Percentiles rank a stretch among this genome's conserved stretches.
Conservation (phyloP, 2,888 invertebrate genomes). For the Pristionchus arcanus region DNA sequence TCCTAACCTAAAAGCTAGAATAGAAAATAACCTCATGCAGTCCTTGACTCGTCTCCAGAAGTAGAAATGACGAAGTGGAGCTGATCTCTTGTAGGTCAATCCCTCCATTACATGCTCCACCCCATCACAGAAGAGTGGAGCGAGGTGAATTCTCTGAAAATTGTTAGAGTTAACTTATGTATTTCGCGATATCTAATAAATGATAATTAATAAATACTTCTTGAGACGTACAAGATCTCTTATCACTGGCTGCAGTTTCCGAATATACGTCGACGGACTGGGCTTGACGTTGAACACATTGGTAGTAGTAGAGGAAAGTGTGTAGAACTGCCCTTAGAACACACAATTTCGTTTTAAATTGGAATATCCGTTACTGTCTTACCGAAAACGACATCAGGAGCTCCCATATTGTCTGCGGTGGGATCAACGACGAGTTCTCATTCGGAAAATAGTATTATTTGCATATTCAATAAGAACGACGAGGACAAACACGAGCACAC, state of each 20-base stretch:
- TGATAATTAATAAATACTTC: too few species aligned
- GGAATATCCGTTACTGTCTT: background rate
- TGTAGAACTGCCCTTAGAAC: background rate
- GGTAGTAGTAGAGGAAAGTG: conserved; percentile 6
- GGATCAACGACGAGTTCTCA: background rate
- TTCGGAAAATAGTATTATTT: background rate
- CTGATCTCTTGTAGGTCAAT: conserved; percentile 38
- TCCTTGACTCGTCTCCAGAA: conserved; percentile 45
- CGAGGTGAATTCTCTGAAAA: background rate
- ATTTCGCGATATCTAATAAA: too few species aligned
- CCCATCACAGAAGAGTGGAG: conserved; percentile 13
- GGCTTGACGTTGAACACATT: conserved; percentile 31
- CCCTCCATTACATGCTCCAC: conserved; percentile 44
- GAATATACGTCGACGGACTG: conserved; percentile 21
- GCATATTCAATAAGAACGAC: background rate
- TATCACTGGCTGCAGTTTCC: conserved; percentile 2
- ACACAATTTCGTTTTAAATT: background rate
- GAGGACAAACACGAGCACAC: background rate
- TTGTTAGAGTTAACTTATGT: background rate
- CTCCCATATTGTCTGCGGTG: background rate
- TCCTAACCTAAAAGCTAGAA: background rate
- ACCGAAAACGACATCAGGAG: conserved; percentile 13
- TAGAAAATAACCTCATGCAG: conserved; percentile 1
- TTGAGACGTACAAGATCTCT: conserved; percentile 1
- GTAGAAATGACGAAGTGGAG: conserved; percentile 31